Percentiles rank a stretch among this genome's conserved stretches.
Evolutionary conservation across 2,797 vertebrate species (phyloP).

Genomic region (Zonotrichia albicollis): DNA sequence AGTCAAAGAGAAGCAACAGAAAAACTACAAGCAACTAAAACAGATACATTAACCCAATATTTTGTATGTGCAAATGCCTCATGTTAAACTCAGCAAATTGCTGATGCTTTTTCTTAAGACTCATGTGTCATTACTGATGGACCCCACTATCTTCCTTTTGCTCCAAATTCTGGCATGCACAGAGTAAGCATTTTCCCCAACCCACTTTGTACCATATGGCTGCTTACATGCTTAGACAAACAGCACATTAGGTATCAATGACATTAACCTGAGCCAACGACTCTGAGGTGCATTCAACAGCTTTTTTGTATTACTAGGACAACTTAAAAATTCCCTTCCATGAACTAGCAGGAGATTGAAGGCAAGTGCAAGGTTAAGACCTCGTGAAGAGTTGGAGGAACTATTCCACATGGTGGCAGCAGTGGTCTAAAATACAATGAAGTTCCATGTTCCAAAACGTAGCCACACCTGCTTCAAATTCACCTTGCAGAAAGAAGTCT

Average conservation of each 20-base stretch:
- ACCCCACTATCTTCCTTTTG: neutral
- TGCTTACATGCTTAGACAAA: neutral
- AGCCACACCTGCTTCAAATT: neutral
- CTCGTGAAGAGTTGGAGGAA: neutral
- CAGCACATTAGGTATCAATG: neutral
- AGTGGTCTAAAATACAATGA: slow-evolving; percentile 27
- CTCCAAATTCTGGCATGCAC: neutral
- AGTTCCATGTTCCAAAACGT: neutral
- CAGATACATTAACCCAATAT: neutral
- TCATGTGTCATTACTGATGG: neutral
- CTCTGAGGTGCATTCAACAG: neutral
- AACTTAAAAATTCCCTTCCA: neutral
- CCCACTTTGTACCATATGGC: neutral
- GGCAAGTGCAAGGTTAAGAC: neutral
- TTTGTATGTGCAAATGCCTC: neutral
- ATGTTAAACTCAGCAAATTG: neutral
- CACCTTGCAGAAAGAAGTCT: neutral
- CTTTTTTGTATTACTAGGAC: neutral
- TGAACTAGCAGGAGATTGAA: neutral
- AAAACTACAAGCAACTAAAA: neutral
- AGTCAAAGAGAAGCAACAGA: neutral
- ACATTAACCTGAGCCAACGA: neutral
- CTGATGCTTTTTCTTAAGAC: neutral
- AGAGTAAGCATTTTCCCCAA: neutral
- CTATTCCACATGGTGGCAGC: slow-evolving; percentile 59